These are phyloP conservation scores for Epiblema foenella DNA, from an alignment of 2,888 invertebrate genomes.

Conservation along the genomic window DNA sequence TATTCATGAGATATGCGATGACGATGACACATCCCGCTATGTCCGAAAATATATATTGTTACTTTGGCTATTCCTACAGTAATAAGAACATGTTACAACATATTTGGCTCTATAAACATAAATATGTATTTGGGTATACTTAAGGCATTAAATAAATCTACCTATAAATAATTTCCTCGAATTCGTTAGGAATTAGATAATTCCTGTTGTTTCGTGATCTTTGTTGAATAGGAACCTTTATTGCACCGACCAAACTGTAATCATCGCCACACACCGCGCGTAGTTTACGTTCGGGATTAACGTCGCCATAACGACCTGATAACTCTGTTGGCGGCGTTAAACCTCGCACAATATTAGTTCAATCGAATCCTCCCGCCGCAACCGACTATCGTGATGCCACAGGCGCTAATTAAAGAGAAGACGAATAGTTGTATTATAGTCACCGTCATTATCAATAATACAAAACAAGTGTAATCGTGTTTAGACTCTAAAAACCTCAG, in stretches of 20 bases:
- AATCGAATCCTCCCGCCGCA: not conserved
- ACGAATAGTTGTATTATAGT: not conserved
- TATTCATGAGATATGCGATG: too few relatives aligned
- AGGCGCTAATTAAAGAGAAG: not conserved
- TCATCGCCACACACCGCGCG: conserved; percentile 39
- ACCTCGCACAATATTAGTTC: conserved; percentile 37
- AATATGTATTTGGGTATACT: too few relatives aligned
- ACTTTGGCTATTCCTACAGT: too few relatives aligned
- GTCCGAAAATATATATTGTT: too few relatives aligned
- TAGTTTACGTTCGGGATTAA: conserved; percentile 51
- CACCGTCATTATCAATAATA: not conserved
- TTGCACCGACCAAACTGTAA: conserved; percentile 42
- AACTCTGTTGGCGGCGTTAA: conserved; percentile 45
- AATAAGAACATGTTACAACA: too few relatives aligned
- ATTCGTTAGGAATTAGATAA: not conserved
- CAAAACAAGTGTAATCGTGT: not conserved
- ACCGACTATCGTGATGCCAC: conserved; percentile 10
- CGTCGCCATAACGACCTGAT: conserved; percentile 59
- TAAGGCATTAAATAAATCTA: too few relatives aligned
- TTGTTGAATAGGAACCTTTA: conserved; percentile 4
- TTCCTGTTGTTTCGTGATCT: not conserved
- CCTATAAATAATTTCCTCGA: not conserved
- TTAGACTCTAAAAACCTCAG: not conserved
- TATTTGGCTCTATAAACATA: too few relatives aligned
- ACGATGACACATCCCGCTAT: too few relatives aligned